Base-by-base conservation (phyloP, 2,888 invertebrate species). In the Drosophila siamana region DNA sequence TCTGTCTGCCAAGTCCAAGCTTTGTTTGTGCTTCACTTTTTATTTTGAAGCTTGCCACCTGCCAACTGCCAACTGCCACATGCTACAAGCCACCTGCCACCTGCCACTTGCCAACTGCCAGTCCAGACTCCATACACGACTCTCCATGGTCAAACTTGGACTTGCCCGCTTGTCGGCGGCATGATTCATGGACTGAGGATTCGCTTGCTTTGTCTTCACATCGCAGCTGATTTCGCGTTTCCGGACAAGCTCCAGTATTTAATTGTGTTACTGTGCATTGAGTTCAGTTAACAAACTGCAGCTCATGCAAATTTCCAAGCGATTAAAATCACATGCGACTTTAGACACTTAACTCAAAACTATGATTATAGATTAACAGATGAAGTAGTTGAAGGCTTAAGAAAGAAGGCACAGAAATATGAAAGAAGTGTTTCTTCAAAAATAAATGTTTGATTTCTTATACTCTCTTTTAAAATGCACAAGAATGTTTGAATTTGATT, bases 251-350 rank as follows among this genome's bases (percentile, higher is more conserved):
- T 77, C 56, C 61, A 61, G 33, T 74, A 77, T 75, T 63, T 78
- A 89, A 82, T 77, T 89, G 86, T 85, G 89, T 89, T 86, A 81
- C 56, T 86, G 79, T 75, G 78, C 68, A 70, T 72, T 69, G 51
- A 61, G 64, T 69, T 50, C 55, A 69, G 48, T 52, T 36, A 33
- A 26, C 26, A 50, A 50, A 38, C 69, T 50, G 46, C 54, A 36
- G 28, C 15, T 5, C 19, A 38, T 51, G 48, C 36, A 57, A 67
- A 61, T 64, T 61, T 43, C 43, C 19, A 33, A 11, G 11, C 9
- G 38, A 48, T 57, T 30, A 9, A 52, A 51, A 61, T 43, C 43
- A 15, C 51, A 61, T 36, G 13, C 44, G 33, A 43, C 8, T 33
- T 44, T 13, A 26, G 19, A 4, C 9, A 44, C 26, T 46, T 8